phyloP scores from a whole-genome alignment of 2,113 vertebrate species.

The Strix aluco region DNA sequence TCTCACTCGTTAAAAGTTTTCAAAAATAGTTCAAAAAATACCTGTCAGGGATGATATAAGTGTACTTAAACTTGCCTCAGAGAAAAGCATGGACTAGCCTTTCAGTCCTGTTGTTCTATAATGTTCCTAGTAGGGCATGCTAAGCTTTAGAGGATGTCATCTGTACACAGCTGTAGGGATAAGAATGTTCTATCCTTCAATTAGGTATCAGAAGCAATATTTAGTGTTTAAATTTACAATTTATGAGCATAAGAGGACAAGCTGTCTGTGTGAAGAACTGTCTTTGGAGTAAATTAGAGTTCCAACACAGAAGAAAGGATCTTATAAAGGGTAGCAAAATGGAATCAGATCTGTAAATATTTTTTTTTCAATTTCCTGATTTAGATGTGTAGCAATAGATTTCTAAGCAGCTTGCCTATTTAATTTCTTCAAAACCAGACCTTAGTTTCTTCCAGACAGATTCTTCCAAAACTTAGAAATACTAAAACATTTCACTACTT shows the following conservation, averaged over 20 bases:
- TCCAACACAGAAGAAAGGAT: neutral
- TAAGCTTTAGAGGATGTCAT: neutral
- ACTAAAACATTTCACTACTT: neutral
- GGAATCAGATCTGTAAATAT: neutral
- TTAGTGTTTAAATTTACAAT: neutral
- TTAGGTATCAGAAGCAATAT: constrained; percentile 25
- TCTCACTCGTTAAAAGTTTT: neutral
- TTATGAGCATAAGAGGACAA: neutral
- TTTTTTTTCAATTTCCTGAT: neutral
- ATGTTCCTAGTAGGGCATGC: neutral
- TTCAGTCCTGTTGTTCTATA: neutral
- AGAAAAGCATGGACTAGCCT: neutral
- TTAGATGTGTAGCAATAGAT: neutral
- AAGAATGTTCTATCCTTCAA: neutral
- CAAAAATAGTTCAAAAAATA: neutral
- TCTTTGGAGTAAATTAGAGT: neutral
- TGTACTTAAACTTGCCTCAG: constrained; percentile 34
- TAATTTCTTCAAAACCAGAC: neutral
- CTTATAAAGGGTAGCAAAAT: neutral
- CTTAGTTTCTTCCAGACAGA: neutral
- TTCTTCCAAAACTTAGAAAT: constrained; percentile 4
- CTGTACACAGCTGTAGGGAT: neutral
- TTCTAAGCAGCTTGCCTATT: neutral
- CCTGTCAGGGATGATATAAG: neutral
- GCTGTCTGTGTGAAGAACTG: neutral